Evolutionary conservation across 1,140 invertebrate species (phyloP), one percentile per base, ranked within the genome.

Genomic region (Choristoneura fumiferana): DNA sequence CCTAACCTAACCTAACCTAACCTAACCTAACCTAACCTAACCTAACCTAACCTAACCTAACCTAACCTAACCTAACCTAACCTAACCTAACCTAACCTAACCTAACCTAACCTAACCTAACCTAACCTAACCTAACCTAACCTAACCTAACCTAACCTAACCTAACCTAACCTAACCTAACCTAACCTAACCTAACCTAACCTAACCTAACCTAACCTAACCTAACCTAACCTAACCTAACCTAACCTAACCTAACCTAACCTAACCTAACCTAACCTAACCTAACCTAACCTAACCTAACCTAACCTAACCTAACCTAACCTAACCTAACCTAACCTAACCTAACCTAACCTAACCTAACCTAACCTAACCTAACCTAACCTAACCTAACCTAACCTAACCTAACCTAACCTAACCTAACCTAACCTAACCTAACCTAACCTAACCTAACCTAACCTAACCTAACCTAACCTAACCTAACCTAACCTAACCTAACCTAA

Each of bases 171-270:
- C 49, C 49, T 10, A 53, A 53, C 33, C 33, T 9, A 56, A 56
- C 54, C 54, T 56, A 56, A 56, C 54, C 54, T 36, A 56, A 56
- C 54, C 54, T 36, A 56, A 56, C 54, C 54, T 36, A 56, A 56
- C 54, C 54, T 36, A 56, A 56, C 54, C 54, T 36, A 56, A 56
- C 54, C 54, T 36, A 56, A 56, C 54, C 54, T 36, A 56, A 56
- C 54, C 54, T 36, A 56, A 56, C 54, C 33, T 36, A 56, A 56
- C 54, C 54, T 36, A 56, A 56, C 54, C 54, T 12, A 56, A 33
- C 54, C 36, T 12, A 56, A 33, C 54, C 36, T 12, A 56, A 33
- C 54, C 33, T 9, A 34, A 34, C 36, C 29, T 35, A 33, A 56
- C 54, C 54, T 36, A 56, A n/a, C n/a, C n/a, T n/a, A n/a, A n/a